These are phyloP conservation scores for Zeus faber DNA, from an alignment of 2,113 vertebrate species.

Conservation along the genomic window DNA sequence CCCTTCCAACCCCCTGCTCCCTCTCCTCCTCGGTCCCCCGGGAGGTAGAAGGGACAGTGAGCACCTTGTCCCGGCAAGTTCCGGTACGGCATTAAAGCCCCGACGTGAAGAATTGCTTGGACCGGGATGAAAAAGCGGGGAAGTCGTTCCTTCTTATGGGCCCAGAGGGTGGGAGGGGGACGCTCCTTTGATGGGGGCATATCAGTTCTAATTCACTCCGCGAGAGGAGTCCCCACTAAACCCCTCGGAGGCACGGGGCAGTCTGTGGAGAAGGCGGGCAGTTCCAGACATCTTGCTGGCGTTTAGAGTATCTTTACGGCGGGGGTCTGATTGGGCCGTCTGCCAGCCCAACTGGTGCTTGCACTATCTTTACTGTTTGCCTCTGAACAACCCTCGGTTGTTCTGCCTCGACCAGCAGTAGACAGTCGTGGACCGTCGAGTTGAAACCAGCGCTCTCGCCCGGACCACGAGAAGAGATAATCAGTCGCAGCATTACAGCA, in stretches of 20 bases:
- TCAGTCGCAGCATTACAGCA: not conserved
- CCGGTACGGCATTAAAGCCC: not conserved
- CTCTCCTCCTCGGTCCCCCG: not conserved
- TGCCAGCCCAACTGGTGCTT: slow-evolving; percentile 36
- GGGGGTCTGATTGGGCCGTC: slow-evolving; percentile 7
- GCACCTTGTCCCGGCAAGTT: slow-evolving; percentile 21
- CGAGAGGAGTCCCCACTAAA: slow-evolving; percentile 1
- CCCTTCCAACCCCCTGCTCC: not conserved
- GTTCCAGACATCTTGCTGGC: slow-evolving; percentile 58
- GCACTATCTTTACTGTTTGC: slow-evolving; percentile 28
- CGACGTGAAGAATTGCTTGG: slow-evolving; percentile 27
- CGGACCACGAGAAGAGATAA: not conserved
- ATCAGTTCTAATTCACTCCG: slow-evolving; percentile 50
- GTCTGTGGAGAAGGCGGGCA: slow-evolving; percentile 37
- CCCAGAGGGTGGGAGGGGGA: slow-evolving; percentile 17
- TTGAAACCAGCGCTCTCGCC: slow-evolving; percentile 1
- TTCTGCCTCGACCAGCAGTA: slow-evolving; percentile 15
- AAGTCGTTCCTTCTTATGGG: slow-evolving; percentile 9
- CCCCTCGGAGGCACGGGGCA: slow-evolving; percentile 27
- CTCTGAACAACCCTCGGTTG: slow-evolving; percentile 23
- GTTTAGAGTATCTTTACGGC: slow-evolving; percentile 48
- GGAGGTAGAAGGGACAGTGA: not conserved
- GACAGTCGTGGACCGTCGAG: slow-evolving; percentile 15
- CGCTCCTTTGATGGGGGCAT: slow-evolving; percentile 50
- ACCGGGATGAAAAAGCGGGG: slow-evolving; percentile 29